Evolutionary conservation across 2,888 invertebrate genomes (phyloP).

Genomic region (Thymelicus sylvestris): DNA sequence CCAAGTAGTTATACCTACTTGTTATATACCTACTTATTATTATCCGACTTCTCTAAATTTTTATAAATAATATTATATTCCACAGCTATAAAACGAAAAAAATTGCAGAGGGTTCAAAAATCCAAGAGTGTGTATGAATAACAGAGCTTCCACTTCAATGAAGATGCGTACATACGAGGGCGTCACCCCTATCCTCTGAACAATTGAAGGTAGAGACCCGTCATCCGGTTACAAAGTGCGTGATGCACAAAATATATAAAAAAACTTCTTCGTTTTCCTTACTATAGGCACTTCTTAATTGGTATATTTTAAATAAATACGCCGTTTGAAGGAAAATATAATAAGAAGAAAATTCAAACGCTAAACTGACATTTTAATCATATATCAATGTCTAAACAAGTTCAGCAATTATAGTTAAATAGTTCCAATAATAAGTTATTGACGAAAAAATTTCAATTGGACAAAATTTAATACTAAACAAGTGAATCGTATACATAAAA

Average conservation of each 20-base stretch:
- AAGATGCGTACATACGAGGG: slow-evolving; percentile 69
- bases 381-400: no score
- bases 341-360: no score
- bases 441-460: no score
- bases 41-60: neutral
- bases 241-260: slow-evolving; percentile 55
- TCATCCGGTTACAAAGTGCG: slow-evolving; percentile 63
- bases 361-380: no score
- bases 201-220: slow-evolving; percentile 62
- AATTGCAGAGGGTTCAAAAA: slow-evolving; percentile 12
- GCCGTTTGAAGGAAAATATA: neutral
- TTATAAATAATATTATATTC: neutral
- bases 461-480: no score
- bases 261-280: slow-evolving; percentile 38
- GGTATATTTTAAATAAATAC: neutral
- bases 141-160: slow-evolving; percentile 73
- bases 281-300: neutral
- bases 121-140: slow-evolving; percentile 46
- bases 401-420: no score
- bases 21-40: neutral
- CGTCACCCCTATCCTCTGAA: slow-evolving; percentile 74
- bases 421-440: no score
- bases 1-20: neutral
- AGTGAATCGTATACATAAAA: no score
- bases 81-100: neutral